Evolutionary conservation across 2,888 invertebrate species (phyloP).

Genomic region (Tachina lurida): DNA sequence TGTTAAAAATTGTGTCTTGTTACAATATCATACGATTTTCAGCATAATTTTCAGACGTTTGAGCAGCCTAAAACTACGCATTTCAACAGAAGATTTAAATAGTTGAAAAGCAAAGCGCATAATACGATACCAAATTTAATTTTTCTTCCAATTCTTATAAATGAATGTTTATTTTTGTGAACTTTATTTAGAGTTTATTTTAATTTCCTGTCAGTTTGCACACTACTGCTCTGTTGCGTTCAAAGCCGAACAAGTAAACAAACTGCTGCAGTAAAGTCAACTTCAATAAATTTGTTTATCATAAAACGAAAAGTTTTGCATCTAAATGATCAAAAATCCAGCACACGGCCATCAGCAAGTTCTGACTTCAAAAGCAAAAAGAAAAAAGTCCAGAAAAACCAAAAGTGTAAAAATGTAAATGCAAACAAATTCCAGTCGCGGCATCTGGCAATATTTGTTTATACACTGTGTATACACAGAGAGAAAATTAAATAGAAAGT

Average conservation of each 20-base stretch:
- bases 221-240: slow-evolving; percentile 2
- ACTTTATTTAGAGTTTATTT: slow-evolving; percentile 36
- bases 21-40: too few species aligned
- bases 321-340: slow-evolving; percentile 7
- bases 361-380: slow-evolving; percentile 35
- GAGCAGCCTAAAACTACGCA: too few species aligned
- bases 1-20: too few species aligned
- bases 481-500: slow-evolving; percentile 34
- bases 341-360: slow-evolving; percentile 34
- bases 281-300: slow-evolving; percentile 11
- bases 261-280: slow-evolving; percentile 31
- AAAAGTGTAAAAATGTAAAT: background rate
- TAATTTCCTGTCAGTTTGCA: slow-evolving; percentile 50
- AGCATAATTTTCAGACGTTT: too few species aligned
- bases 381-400: background rate
- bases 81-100: too few species aligned
- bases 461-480: background rate
- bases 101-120: too few species aligned
- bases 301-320: slow-evolving; percentile 14
- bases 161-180: slow-evolving; percentile 26
- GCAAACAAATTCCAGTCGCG: slow-evolving; percentile 40
- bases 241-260: slow-evolving; percentile 62
- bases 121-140: background rate
- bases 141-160: background rate
- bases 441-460: slow-evolving; percentile 32